These are phyloP conservation scores for Thamnophis sirtalis DNA, from an alignment of 2,113 vertebrate species.

Conservation along the genomic window DNA sequence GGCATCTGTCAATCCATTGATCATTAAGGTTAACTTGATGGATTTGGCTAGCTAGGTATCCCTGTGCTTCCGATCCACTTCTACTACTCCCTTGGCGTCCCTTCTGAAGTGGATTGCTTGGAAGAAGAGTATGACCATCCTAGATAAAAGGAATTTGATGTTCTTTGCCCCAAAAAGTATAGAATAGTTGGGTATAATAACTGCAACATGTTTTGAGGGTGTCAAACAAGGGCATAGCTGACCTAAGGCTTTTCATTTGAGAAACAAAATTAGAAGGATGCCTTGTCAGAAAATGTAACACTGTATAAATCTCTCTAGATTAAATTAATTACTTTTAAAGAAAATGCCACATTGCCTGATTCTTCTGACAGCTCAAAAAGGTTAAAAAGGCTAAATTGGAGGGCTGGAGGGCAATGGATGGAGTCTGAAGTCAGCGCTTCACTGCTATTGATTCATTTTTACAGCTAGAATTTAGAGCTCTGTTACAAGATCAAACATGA, in stretches of 20 bases:
- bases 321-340: slow-evolving; percentile 56
- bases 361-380: slow-evolving; percentile 47
- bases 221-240: not conserved
- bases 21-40: not conserved
- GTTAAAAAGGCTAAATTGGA: slow-evolving; percentile 35
- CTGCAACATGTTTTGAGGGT: not conserved
- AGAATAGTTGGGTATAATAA: not conserved
- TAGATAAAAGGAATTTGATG: not conserved
- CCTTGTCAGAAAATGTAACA: slow-evolving; percentile 29
- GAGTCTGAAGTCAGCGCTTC: not conserved
- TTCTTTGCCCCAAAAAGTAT: not conserved
- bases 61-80: not conserved
- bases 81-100: not conserved
- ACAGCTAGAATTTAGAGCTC: not conserved
- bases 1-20: not conserved
- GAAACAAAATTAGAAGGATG: slow-evolving; percentile 5
- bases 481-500: slow-evolving; percentile 8
- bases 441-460: not conserved
- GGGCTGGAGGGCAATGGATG: slow-evolving; percentile 9
- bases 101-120: not conserved
- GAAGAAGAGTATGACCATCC: not conserved
- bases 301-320: slow-evolving; percentile 31
- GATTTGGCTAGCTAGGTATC: not conserved
- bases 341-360: slow-evolving; percentile 49
- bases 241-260: slow-evolving; percentile 16